Conservation (phyloP, 2,888 invertebrate genomes). For the Lysandra coridon region DNA sequence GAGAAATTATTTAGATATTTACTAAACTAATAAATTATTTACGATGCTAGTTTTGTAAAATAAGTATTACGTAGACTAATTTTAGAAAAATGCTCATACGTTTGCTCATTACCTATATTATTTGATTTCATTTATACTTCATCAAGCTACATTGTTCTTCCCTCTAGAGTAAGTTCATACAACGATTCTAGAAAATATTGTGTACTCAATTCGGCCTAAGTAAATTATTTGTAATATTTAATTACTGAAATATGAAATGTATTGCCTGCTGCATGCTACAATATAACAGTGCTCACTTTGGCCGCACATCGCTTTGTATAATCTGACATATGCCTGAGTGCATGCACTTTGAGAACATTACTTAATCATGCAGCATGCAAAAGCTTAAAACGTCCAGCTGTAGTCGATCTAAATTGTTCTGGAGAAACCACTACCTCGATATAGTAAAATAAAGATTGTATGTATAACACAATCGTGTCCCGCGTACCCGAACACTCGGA, state of each 20-base stretch:
- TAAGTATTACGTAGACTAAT: slow-evolving; percentile 56
- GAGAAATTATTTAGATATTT: slow-evolving; percentile 49
- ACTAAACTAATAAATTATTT: slow-evolving; percentile 53
- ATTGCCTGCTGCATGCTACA: slow-evolving; percentile 78
- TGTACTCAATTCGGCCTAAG: slow-evolving; percentile 32
- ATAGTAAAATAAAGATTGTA: slow-evolving; percentile 33
- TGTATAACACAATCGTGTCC: slow-evolving; percentile 43
- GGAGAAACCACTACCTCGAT: slow-evolving; percentile 30
- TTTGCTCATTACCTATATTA: slow-evolving; percentile 51
- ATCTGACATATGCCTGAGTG: slow-evolving; percentile 49
- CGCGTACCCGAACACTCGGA: slow-evolving; percentile 50
- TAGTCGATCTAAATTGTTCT: slow-evolving; percentile 39
- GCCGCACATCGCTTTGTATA: slow-evolving; percentile 41
- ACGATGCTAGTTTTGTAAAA: slow-evolving; percentile 63
- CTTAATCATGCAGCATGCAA: slow-evolving; percentile 78
- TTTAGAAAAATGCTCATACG: slow-evolving; percentile 57
- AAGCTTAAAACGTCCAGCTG: slow-evolving; percentile 60
- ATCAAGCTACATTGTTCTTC: slow-evolving; percentile 51
- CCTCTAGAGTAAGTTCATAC: slow-evolving; percentile 51
- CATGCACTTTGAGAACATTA: slow-evolving; percentile 60
- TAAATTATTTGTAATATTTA: slow-evolving; percentile 34
- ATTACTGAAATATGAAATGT: slow-evolving; percentile 43
- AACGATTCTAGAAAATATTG: slow-evolving; percentile 32
- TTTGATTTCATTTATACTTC: slow-evolving; percentile 45
- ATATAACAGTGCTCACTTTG: slow-evolving; percentile 49